Conservation (phyloP, 2,797 vertebrate species). For the Melopsittacus undulatus region DNA sequence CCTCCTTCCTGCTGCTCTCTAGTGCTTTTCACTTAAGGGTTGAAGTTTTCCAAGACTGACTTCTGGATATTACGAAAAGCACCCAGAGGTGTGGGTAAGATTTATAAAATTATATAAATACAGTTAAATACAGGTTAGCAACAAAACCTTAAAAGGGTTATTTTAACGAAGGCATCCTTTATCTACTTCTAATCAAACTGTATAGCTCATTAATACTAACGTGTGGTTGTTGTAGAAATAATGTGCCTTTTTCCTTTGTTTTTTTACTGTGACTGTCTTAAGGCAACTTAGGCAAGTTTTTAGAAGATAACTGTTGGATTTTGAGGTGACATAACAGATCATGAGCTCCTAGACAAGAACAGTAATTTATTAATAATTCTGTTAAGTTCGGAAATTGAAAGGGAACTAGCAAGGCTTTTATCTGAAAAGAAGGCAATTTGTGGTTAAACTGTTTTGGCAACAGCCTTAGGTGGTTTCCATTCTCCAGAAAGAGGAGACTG, state of each 20-base stretch:
- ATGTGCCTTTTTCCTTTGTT: neutral
- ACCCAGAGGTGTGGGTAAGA: neutral
- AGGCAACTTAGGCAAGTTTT: neutral
- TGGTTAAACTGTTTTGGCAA: constrained; percentile 88
- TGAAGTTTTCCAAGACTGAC: neutral
- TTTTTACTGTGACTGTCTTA: neutral
- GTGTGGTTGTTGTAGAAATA: neutral
- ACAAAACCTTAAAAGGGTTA: neutral
- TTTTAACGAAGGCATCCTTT: neutral
- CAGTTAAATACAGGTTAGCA: neutral
- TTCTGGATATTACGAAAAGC: neutral
- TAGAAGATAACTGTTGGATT: neutral
- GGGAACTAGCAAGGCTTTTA: constrained; percentile 65
- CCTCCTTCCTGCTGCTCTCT: neutral
- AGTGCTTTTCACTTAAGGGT: neutral
- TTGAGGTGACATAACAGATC: neutral
- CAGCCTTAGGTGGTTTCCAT: constrained; percentile 80
- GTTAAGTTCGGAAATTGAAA: constrained; percentile 50
- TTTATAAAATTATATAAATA: neutral
- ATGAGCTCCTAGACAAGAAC: neutral
- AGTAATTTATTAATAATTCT: constrained; percentile 42
- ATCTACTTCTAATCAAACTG: neutral
- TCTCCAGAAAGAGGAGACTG: constrained; percentile 63
- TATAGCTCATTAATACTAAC: neutral
- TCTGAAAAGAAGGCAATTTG: constrained; percentile 89